Conservation (phyloP, 1,140 invertebrate species). For the Drosophila athabasca region DNA sequence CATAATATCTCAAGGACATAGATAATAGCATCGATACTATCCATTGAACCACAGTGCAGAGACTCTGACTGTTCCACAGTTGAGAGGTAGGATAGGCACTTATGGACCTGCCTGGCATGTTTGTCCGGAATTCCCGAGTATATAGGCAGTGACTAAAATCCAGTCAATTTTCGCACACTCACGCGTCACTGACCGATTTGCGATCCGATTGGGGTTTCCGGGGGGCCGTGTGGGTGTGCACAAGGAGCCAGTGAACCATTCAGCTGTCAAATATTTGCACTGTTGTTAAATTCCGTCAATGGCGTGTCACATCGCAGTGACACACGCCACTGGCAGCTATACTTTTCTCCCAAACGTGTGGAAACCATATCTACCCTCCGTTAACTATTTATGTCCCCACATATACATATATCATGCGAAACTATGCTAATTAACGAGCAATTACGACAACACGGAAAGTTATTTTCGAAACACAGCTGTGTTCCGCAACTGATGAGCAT, state of each 20-base stretch:
- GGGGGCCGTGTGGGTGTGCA: conserved; percentile 11
- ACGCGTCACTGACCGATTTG: conserved; percentile 68
- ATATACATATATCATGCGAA: neutral
- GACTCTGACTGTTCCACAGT: too few species aligned
- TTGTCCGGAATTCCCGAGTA: neutral
- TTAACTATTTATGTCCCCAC: neutral
- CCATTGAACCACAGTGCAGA: too few species aligned
- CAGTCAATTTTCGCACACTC: conserved; percentile 69
- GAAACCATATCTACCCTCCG: neutral
- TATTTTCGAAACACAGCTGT: conserved; percentile 56
- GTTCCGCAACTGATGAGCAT: conserved; percentile 28
- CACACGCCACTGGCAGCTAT: conserved; percentile 22
- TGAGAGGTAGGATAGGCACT: too few species aligned
- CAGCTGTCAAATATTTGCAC: conserved; percentile 71
- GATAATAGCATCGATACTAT: too few species aligned
- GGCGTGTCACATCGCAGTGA: conserved; percentile 39
- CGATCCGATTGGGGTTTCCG: neutral
- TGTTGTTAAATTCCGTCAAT: conserved; percentile 74
- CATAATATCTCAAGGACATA: too few species aligned
- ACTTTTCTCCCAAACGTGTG: conserved; percentile 8
- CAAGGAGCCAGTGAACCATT: conserved; percentile 23
- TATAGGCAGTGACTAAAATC: conserved; percentile 39
- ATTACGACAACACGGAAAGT: conserved; percentile 58
- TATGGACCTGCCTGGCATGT: neutral
- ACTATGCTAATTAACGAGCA: conserved; percentile 76